Evolutionary conservation across 2,888 invertebrate species (phyloP), one percentile per base, ranked within the genome.

Genomic region (Scaptomyza caliginosa): DNA sequence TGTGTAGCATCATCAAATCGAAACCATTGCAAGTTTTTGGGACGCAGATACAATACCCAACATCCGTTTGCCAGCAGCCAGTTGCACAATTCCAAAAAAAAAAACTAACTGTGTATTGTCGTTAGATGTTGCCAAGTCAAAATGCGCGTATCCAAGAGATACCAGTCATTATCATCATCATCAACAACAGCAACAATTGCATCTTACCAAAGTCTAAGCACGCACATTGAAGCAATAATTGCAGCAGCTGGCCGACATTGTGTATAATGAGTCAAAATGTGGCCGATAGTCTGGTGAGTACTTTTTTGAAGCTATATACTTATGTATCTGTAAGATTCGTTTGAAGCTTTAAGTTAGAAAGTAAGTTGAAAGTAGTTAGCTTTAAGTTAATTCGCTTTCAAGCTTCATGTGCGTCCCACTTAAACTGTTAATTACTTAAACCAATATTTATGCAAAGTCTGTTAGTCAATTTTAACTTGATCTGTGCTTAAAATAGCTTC

Each of bases 281-380:
- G 83, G 90, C 91, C 83, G 91, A 91, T 76, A 91, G 91, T 89
- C 89, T 91, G 91, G 91, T 91, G 86, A 89, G 91, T 89, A 72
- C 21, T 26, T 2, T 30, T 40, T 40, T 19, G 10, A 17, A 32
- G 11, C 40, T 40, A 26, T 6, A n/a, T 28, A n/a, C n/a, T n/a
- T 24, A 42, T 7, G 43, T 45, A 28, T 45, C 24, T 21, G 16
- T 5, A 10, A 49, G 40, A 57, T 36, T 50, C 34, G 34, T 42
- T 59, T 56, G 66, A 52, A 64, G 63, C n/a, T 77, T 34, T 34
- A 34, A 67, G 32, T 32, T 32, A 32, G 78, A 85, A 74, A 77
- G 71, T 74, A 50, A 56, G 42, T 67, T 55, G 75, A 82, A 80
- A 85, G 82, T 81, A 54, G 49, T 45, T 59, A 54, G 42, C 38